Conservation (phyloP, 1,140 invertebrate species). For the Hypothenemus hampei region DNA sequence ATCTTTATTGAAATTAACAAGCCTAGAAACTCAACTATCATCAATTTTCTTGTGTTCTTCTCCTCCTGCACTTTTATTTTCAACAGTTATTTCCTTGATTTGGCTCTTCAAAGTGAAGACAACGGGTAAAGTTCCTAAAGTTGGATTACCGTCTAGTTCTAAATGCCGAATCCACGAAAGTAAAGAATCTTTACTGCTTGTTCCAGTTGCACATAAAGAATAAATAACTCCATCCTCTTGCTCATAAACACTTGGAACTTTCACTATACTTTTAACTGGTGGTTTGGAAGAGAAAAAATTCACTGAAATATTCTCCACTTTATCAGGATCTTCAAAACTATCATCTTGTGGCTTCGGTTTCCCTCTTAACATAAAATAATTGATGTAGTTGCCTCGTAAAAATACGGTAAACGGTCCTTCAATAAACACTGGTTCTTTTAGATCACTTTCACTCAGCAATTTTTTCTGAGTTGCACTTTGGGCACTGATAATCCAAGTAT, state of each 20-base stretch:
- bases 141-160: slow-evolving; percentile 70
- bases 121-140: slow-evolving; percentile 68
- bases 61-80: slow-evolving; percentile 2
- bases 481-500: slow-evolving; percentile 91
- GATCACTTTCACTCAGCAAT: slow-evolving; percentile 66
- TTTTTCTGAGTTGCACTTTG: slow-evolving; percentile 74
- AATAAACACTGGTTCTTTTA: slow-evolving; percentile 70
- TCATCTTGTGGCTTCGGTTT: slow-evolving; percentile 50
- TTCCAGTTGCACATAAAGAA: slow-evolving; percentile 64
- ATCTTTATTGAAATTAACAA: no score
- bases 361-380: slow-evolving; percentile 81
- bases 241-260: slow-evolving; percentile 73
- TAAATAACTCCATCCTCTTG: slow-evolving; percentile 90
- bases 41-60: not conserved
- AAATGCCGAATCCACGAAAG: slow-evolving; percentile 88
- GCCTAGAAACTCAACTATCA: slow-evolving; percentile 5
- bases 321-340: slow-evolving; percentile 48
- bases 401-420: slow-evolving; percentile 85
- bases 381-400: slow-evolving; percentile 65
- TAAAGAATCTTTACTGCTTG: slow-evolving; percentile 84
- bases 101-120: slow-evolving; percentile 61
- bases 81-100: slow-evolving; percentile 31
- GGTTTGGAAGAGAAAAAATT: slow-evolving; percentile 53
- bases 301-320: slow-evolving; percentile 61
- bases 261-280: slow-evolving; percentile 43